Base-by-base conservation (phyloP, 1,140 invertebrate genomes). In the Danaus plexippus region DNA sequence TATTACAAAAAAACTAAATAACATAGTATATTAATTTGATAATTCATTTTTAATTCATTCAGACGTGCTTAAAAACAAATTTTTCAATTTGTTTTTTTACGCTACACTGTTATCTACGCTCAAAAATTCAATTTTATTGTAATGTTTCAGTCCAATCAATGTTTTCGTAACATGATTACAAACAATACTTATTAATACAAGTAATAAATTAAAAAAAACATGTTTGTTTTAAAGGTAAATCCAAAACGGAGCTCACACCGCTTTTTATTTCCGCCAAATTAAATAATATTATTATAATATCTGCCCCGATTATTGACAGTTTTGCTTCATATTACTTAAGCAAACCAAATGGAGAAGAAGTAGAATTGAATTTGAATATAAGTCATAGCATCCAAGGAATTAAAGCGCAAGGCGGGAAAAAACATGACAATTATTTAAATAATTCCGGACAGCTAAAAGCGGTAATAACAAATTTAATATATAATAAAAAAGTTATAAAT, bases 281-380 rank as follows among this genome's bases (percentile, higher is more conserved):
- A 10, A 66, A 68, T 41, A 76, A 85, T 43, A 68, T 78, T 7
- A 52, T 80, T 1, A 56, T 70, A 8, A 61, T 85, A 65, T 69
- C 70, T 15, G 72, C 66, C 18, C 77, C 81, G 6, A 55, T 73
- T 32, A 50, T 67, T 9, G 57, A 60, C n/a, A 71, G 55, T n/a
- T 13, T 54, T 4, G 59, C 68, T 0, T 11, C 52, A 9, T 77
- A 78, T 44, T 77, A 77, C 48, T 58, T 85, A 15, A 54, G 58
- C 59, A 75, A 64, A 9, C 81, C 81, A 3, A 77, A 66, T 22
- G 73, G 74, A 4, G 67, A 77, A 0, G 59, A 50, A 3, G 61
- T 54, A 40, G 64, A 69, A 54, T 50, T 85, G 1, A 41, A 76
- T 32, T 57, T 79, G 10, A 59, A 50, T 12, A 56, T 53, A 41